Evolutionary conservation across 1,140 invertebrate genomes (phyloP), one percentile per base, ranked within the genome.

Genomic region (Pogonus chalceus): DNA sequence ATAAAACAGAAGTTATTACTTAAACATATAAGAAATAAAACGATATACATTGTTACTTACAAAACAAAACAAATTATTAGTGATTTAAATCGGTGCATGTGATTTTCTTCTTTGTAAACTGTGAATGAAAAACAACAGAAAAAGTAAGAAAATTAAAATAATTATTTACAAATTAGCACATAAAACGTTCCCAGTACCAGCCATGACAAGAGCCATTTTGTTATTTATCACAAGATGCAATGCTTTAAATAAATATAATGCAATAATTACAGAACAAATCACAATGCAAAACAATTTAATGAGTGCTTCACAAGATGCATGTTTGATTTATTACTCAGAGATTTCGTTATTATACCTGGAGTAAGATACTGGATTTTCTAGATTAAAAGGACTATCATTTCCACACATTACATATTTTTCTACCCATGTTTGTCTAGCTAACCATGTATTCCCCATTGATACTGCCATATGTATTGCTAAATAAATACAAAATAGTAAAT

Each of bases 401-500:
- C 62, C 59, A 1, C 61, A 62, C 20, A 63, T 56, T n/a, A 69
- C 55, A 48, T 65, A 69, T 53, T 62, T 64, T 9, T 58, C 57
- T 2, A 70, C 62, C 20, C 67, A 63, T 16, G 58, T 48, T 50
- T 62, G 65, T 26, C 58, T 64, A 54, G 70, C 58, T 35, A 77
- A 59, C 48, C 62, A 60, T 37, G 67, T 68, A 56, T 69, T 68
- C 35, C 83, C 83, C 81, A 87, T 85, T 39, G 76, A 79, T 3
- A 84, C 75, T 53, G 76, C 71, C 76, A 87, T 82, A 59, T 87
- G 84, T 59, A 88, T 69, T 24, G 76, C 72, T 56, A 91, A 70
- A 67, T 89, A 90, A 20, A 79, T 52, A 62, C 87, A 81, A 63
- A 90, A 86, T 1, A 78, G 47, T 22, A 90, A 66, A 66, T 91